A percentile compares a stretch with the other conserved stretches of the same genome.
Evolutionary conservation across 2,113 vertebrate species (phyloP).

Genomic region (Montifringilla adamsi): DNA sequence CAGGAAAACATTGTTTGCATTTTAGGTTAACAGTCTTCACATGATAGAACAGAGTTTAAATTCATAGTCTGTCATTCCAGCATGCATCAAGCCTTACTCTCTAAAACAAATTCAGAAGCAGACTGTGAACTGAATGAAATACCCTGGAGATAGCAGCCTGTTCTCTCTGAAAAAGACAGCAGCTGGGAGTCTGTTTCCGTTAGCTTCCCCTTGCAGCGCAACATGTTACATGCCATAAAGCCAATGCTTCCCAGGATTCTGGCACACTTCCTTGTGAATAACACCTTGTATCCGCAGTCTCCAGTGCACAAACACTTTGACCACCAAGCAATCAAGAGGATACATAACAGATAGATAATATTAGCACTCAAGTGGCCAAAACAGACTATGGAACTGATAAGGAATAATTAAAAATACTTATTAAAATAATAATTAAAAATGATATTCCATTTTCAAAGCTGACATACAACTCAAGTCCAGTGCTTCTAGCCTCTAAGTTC

Average conservation of each 20-base stretch:
- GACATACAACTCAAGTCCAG: neutral
- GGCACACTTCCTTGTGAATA: neutral
- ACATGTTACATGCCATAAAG: neutral
- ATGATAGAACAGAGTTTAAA: neutral
- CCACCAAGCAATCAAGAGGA: neutral
- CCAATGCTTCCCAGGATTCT: neutral
- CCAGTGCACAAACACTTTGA: neutral
- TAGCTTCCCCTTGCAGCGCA: neutral
- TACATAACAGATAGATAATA: neutral
- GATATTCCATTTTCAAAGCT: neutral
- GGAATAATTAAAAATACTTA: rapidly evolving
- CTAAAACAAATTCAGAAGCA: neutral
- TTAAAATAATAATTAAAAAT: neutral
- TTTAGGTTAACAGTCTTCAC: neutral
- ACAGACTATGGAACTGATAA: neutral
- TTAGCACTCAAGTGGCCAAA: neutral
- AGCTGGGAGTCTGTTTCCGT: neutral
- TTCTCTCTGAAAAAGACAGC: neutral
- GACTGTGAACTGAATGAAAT: neutral
- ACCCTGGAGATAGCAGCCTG: neutral
- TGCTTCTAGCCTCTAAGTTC: neutral
- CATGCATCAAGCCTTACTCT: neutral
- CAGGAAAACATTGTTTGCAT: neutral
- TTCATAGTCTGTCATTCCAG: neutral
- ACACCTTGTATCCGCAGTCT: neutral